Conservation (phyloP, 2,888 invertebrate genomes). For the Dasysyrphus tricinctus region DNA sequence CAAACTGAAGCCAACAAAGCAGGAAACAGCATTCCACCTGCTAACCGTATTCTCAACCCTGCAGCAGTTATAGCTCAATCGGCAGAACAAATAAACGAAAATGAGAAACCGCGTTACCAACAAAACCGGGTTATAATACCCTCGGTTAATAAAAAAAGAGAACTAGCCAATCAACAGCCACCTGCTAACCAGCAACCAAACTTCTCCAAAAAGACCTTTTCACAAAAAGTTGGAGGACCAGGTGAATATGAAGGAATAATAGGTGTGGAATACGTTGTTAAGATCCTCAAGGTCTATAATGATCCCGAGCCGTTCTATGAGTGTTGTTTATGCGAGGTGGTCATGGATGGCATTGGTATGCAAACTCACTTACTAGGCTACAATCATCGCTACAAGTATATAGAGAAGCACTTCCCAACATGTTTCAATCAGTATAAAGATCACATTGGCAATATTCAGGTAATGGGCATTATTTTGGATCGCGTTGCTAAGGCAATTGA, state of each 20-base stretch:
- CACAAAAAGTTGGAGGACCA: conserved; percentile 25
- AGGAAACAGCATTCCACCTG: not conserved
- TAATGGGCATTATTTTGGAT: conserved; percentile 84
- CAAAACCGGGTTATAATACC: conserved; percentile 76
- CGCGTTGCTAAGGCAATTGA: conserved; percentile 88
- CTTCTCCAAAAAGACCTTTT: conserved; percentile 76
- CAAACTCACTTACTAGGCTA: conserved; percentile 91
- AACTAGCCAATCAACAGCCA: not conserved
- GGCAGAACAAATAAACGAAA: not conserved
- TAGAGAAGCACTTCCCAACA: conserved; percentile 86
- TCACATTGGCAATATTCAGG: conserved; percentile 85
- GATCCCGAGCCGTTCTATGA: conserved; percentile 88
- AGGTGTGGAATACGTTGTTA: conserved; percentile 91
- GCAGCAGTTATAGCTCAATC: conserved; percentile 59
- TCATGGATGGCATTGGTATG: conserved; percentile 90
- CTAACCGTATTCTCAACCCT: conserved; percentile 51
- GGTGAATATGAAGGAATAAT: conserved; percentile 83
- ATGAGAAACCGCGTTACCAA: conserved; percentile 72
- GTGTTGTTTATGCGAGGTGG: conserved; percentile 90
- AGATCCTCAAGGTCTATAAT: conserved; percentile 87
- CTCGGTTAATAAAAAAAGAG: conserved; percentile 63
- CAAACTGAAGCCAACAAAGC: conserved; percentile 1
- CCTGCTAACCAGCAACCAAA: conserved; percentile 28
- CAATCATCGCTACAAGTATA: conserved; percentile 89
- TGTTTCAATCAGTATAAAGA: conserved; percentile 87